Evolutionary conservation across 2,888 invertebrate species (phyloP).

Genomic region (Apamea monoglypha): DNA sequence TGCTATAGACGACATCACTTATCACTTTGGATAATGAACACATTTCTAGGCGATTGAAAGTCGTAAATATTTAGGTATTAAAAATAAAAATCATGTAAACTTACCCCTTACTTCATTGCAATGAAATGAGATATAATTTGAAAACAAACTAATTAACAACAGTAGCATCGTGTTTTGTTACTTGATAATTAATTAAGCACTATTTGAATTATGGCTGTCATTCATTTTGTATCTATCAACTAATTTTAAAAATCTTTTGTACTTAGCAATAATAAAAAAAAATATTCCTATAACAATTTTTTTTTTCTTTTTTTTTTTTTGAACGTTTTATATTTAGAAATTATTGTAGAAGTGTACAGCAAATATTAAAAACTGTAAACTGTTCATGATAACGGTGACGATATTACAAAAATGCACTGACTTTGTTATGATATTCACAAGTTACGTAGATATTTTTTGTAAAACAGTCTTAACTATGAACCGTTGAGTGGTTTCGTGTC

Average conservation of each 20-base stretch:
- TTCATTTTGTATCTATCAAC: background rate
- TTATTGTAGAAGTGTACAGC: background rate
- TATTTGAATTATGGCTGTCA: background rate
- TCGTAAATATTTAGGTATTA: background rate
- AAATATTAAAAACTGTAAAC: background rate
- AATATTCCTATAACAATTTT: background rate
- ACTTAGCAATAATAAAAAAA: background rate
- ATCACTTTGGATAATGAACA: too few species aligned
- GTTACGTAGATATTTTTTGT: background rate
- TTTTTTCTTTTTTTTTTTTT: background rate
- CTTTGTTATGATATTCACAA: background rate
- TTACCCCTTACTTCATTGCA: constrained; percentile 12
- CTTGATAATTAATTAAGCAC: background rate
- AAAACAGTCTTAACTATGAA: background rate
- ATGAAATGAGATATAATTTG: background rate
- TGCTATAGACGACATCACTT: background rate
- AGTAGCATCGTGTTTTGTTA: constrained; percentile 7
- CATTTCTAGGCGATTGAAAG: background rate
- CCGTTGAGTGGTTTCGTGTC: background rate
- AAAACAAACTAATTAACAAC: constrained; percentile 25
- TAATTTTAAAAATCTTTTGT: background rate
- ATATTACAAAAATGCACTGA: background rate
- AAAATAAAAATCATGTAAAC: background rate
- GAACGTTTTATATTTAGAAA: too few species aligned
- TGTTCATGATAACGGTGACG: too few species aligned